Evolutionary conservation across 2,888 invertebrate species (phyloP).

Genomic region (Spodoptera picta): DNA sequence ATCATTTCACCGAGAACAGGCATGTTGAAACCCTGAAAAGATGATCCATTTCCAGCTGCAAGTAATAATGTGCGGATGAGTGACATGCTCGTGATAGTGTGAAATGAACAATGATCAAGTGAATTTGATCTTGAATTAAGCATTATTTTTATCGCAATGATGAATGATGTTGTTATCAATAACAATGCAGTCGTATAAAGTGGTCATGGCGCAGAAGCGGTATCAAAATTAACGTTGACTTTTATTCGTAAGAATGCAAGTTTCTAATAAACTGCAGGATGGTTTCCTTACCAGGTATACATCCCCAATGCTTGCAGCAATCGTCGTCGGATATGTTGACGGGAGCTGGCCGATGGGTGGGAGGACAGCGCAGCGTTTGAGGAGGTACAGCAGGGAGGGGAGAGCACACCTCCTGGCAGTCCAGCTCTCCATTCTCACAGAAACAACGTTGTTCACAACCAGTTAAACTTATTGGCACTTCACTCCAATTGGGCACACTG

Average conservation of each 20-base stretch:
- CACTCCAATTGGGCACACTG: slow-evolving; percentile 93
- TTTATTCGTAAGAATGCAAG: too few species aligned
- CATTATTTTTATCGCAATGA: not conserved
- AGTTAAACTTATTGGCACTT: slow-evolving; percentile 93
- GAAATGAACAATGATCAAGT: slow-evolving; percentile 25
- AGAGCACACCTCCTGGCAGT: slow-evolving; percentile 94
- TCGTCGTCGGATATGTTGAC: slow-evolving; percentile 92
- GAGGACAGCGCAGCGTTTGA: slow-evolving; percentile 91
- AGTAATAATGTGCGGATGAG: slow-evolving; percentile 77
- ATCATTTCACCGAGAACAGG: slow-evolving; percentile 61
- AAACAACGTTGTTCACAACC: slow-evolving; percentile 96
- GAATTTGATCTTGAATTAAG: slow-evolving; percentile 12
- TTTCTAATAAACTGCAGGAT: too few species aligned
- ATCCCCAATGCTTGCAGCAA: slow-evolving; percentile 95
- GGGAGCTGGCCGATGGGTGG: slow-evolving; percentile 90
- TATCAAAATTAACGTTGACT: too few species aligned
- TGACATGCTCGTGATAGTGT: slow-evolving; percentile 63
- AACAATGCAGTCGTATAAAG: too few species aligned
- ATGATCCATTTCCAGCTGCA: slow-evolving; percentile 77
- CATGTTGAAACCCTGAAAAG: slow-evolving; percentile 65
- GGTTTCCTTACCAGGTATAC: slow-evolving; percentile 75
- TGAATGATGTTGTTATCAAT: slow-evolving; percentile 7
- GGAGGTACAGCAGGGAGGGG: slow-evolving; percentile 94
- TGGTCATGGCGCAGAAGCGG: too few species aligned
- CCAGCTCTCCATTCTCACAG: slow-evolving; percentile 95